These are phyloP conservation scores for Agrilus biguttatus DNA, from an alignment of 2,888 invertebrate genomes.

Conservation along the genomic window DNA sequence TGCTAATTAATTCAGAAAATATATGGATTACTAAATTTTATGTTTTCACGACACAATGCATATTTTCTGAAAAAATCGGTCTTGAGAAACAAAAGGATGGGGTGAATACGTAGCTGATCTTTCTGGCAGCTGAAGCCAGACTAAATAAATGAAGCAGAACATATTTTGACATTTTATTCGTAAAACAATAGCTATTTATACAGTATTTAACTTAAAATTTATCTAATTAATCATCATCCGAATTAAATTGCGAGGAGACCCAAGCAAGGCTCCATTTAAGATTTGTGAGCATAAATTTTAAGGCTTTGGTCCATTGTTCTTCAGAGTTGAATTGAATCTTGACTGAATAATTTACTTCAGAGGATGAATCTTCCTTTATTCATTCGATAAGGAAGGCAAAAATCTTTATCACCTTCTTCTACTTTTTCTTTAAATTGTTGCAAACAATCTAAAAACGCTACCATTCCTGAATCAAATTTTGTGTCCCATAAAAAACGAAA, in stretches of 20 bases:
- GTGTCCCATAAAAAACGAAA: conserved; percentile 89
- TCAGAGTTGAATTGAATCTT: conserved; percentile 97
- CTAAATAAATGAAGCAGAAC: too few species aligned
- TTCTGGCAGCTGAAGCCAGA: too few species aligned
- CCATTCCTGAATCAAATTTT: conserved; percentile 89
- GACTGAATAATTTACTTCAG: conserved; percentile 79
- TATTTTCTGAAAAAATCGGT: too few species aligned
- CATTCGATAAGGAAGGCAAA: conserved; percentile 83
- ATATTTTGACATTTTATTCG: background rate
- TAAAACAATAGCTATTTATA: background rate
- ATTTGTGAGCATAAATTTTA: conserved; percentile 95
- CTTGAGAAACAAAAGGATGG: too few species aligned
- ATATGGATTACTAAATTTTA: too few species aligned
- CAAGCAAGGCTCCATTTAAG: conserved; percentile 95
- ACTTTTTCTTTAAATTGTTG: conserved; percentile 91
- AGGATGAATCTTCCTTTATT: conserved; percentile 79
- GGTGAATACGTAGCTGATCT: too few species aligned
- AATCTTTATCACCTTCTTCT: conserved; percentile 53
- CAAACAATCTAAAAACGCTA: conserved; percentile 89
- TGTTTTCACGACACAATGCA: too few species aligned
- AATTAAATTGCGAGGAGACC: conserved; percentile 77
- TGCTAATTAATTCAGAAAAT: too few species aligned
- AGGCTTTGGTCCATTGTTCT: conserved; percentile 98
- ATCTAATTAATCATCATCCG: conserved; percentile 37
- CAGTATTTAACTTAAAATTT: background rate